Evolutionary conservation across 2,888 invertebrate genomes (phyloP).

Genomic region (Ophion slaviceki): DNA sequence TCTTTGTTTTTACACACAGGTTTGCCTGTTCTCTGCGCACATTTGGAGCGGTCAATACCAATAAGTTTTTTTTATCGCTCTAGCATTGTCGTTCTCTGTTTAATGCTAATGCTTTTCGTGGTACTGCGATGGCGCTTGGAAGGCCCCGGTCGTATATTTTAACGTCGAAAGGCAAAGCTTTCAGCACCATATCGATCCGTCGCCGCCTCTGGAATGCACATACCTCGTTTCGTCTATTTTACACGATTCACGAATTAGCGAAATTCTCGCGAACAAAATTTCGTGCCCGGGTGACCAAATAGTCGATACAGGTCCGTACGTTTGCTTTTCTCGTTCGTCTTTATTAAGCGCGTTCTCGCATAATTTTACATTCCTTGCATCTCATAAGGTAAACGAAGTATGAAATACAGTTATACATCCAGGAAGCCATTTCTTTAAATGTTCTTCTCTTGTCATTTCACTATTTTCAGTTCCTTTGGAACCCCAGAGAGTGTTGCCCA

Average conservation of each 20-base stretch:
- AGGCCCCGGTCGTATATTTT: conserved; percentile 41
- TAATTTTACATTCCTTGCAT: background rate
- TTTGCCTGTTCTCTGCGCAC: conserved; percentile 3
- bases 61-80: conserved; percentile 16
- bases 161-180: conserved; percentile 53
- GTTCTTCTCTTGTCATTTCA: too few species aligned
- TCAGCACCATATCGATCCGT: conserved; percentile 43
- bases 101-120: conserved; percentile 46
- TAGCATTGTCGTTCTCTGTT: conserved; percentile 9
- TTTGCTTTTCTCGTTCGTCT: background rate
- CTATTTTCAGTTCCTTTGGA: too few species aligned
- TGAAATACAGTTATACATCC: too few species aligned
- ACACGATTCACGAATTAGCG: conserved; percentile 38
- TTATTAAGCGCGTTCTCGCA: background rate
- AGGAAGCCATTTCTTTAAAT: too few species aligned
- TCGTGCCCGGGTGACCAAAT: background rate
- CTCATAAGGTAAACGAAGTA: too few species aligned
- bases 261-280: conserved; percentile 1
- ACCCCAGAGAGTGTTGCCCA: too few species aligned
- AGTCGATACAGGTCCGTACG: background rate
- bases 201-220: conserved; percentile 25
- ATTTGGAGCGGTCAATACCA: conserved; percentile 27
- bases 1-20: conserved; percentile 8
- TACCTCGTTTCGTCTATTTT: conserved; percentile 29
- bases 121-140: conserved; percentile 18